Conservation (phyloP, 2,888 invertebrate species). For the Dicroscelio sp. region DNA sequence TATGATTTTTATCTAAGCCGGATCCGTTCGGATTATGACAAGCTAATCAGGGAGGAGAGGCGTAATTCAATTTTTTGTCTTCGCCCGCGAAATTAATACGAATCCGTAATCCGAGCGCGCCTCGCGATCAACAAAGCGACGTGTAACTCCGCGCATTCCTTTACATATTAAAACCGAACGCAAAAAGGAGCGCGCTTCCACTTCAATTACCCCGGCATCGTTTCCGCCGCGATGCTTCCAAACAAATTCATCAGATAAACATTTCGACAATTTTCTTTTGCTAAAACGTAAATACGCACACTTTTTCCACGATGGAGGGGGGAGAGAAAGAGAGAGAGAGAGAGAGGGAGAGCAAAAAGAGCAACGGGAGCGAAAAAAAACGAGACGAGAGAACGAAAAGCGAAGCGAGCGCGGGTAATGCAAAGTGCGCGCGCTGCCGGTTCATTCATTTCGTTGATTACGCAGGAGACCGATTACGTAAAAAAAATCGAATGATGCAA, state of each 20-base stretch:
- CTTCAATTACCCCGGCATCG: constrained; percentile 39
- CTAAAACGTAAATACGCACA: too few species aligned
- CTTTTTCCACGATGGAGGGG: background rate
- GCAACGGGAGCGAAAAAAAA: constrained; percentile 58
- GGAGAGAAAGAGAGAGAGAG: constrained; percentile 32
- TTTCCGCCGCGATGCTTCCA: constrained; percentile 39
- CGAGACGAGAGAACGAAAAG: too few species aligned
- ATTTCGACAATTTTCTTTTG: constrained; percentile 45
- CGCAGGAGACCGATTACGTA: constrained; percentile 53
- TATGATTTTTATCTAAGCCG: constrained; percentile 66
- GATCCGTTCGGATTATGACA: constrained; percentile 55
- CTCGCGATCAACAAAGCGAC: constrained; percentile 20
- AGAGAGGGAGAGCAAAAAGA: constrained; percentile 52
- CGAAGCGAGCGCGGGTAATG: too few species aligned
- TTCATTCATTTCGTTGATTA: constrained; percentile 60
- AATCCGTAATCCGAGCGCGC: constrained; percentile 27
- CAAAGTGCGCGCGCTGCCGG: constrained; percentile 17
- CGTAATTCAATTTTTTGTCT: constrained; percentile 56
- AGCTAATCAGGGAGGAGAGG: constrained; percentile 48
- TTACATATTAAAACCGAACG: constrained; percentile 27
- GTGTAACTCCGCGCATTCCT: constrained; percentile 38
- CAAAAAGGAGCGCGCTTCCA: constrained; percentile 16
- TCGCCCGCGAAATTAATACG: constrained; percentile 45
- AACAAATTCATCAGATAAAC: constrained; percentile 48
- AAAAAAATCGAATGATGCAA: constrained; percentile 37